A percentile compares a stretch with the other conserved stretches of the same genome.
phyloP scores from a whole-genome alignment of 1,140 invertebrate species.

The Latrodectus geometricus region DNA sequence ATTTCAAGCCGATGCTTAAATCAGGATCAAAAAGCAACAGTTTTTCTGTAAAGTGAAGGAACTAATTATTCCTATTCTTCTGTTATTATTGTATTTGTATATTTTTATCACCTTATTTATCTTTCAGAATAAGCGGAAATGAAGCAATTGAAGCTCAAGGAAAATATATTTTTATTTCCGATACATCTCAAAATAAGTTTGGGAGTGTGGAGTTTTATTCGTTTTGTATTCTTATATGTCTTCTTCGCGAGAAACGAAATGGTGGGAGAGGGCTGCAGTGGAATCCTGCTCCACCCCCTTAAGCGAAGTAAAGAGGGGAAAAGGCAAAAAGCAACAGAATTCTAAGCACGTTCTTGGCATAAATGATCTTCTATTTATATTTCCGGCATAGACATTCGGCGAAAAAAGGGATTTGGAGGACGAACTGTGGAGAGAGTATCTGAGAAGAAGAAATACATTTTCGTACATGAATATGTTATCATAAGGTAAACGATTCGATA shows the following conservation, averaged over 20 bases:
- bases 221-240: not conserved
- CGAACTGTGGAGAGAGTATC: not conserved
- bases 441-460: slow-evolving; percentile 10
- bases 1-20: too few relatives aligned
- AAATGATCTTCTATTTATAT: slow-evolving; percentile 52
- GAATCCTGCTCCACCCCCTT: not conserved
- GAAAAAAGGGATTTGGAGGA: slow-evolving; percentile 25
- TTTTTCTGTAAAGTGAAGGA: too few relatives aligned
- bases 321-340: slow-evolving; percentile 2
- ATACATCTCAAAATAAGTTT: not conserved
- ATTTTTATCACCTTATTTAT: not conserved
- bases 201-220: not conserved
- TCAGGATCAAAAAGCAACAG: too few relatives aligned
- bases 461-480: slow-evolving; percentile 27
- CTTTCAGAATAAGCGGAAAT: not conserved
- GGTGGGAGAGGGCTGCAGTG: not conserved
- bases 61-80: too few relatives aligned
- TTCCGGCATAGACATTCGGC: slow-evolving; percentile 30
- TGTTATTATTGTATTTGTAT: too few relatives aligned
- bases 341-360: slow-evolving; percentile 3
- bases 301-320: slow-evolving; percentile 1
- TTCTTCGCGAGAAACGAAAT: not conserved
- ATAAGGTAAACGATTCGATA: slow-evolving; percentile 40
- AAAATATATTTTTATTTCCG: not conserved
- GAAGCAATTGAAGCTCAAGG: not conserved